Base-by-base conservation (phyloP, 2,797 vertebrate genomes). In the Selene dorsalis region DNA sequence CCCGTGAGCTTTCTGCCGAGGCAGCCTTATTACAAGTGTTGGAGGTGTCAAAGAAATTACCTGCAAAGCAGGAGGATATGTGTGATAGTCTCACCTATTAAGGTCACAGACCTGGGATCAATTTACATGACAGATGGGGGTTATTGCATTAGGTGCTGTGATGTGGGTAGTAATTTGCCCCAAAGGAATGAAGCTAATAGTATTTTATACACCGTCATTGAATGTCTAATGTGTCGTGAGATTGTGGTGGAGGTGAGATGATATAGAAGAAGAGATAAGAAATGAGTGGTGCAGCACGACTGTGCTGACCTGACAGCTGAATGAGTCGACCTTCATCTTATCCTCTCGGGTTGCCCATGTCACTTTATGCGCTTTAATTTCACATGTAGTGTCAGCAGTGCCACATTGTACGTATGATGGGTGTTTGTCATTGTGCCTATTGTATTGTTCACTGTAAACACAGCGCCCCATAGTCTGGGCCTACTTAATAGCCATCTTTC, bases 281-380 rank as follows among this genome's bases (percentile, higher is more conserved):
- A 65, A 59, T 50, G 53, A 70, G 69, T 61, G 61, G 66, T 41
- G 16, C 62, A 61, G 41, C 1, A 2, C 47, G 12, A 84, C 73
- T 53, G 58, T 55, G 68, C 79, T 80, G 69, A 84, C 80, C 75
- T 18, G 55, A 56, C 85, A 67, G 80, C 78, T 56, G 75, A 83
- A 69, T 60, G 72, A 87, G 82, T 50, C 64, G 67, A 89, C 88
- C 83, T 89, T 92, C 84, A 87, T 75, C 77, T 65, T 69, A 39
- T 84, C 69, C 72, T 61, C 58, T 78, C 47, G 41, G 73, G 4
- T 63, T 81, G 67, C 76, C 84, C 77, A 86, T 75, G 79, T 73
- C 70, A 77, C 20, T 7, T 78, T 52, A 20, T 57, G 70, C 24
- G 65, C 67, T 84, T 86, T 76, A 59, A 35, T 80, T 68, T 84